phyloP scores from a whole-genome alignment of 2,113 vertebrate species.

The Tragelaphus buxtoni region DNA sequence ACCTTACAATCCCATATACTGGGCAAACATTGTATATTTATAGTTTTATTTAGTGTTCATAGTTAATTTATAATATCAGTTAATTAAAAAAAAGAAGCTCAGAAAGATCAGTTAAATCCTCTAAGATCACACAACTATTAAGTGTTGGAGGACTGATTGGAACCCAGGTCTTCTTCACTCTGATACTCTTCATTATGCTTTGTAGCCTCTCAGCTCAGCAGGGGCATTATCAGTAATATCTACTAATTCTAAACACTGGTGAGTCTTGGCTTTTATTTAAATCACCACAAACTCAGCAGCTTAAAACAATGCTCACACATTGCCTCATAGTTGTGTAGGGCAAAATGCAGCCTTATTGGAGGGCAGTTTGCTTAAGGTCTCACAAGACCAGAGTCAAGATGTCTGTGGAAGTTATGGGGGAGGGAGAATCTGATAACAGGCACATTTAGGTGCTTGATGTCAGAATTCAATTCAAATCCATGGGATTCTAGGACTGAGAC shows the following conservation, averaged over 20 bases:
- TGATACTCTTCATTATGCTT: not conserved
- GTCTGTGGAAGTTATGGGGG: not conserved
- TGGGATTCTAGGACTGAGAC: not conserved
- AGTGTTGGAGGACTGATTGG: not conserved
- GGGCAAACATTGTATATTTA: not conserved
- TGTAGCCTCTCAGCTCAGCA: not conserved
- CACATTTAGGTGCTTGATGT: not conserved
- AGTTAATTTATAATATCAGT: not conserved
- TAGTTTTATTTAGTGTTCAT: not conserved
- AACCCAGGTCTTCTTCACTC: not conserved
- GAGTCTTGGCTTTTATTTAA: not conserved
- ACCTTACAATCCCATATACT: not conserved
- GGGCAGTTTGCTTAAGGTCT: not conserved
- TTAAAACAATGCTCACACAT: not conserved
- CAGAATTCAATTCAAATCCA: not conserved
- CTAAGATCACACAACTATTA: not conserved
- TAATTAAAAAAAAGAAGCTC: not conserved
- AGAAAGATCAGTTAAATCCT: not conserved
- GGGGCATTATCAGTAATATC: not conserved
- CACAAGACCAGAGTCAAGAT: not conserved
- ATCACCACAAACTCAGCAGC: not conserved
- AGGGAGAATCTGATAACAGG: not conserved
- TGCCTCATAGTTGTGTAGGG: not conserved
- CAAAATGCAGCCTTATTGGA: not conserved
- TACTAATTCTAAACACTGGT: not conserved